Base-by-base conservation (phyloP, 2,113 vertebrate species). In the Cololabis saira region DNA sequence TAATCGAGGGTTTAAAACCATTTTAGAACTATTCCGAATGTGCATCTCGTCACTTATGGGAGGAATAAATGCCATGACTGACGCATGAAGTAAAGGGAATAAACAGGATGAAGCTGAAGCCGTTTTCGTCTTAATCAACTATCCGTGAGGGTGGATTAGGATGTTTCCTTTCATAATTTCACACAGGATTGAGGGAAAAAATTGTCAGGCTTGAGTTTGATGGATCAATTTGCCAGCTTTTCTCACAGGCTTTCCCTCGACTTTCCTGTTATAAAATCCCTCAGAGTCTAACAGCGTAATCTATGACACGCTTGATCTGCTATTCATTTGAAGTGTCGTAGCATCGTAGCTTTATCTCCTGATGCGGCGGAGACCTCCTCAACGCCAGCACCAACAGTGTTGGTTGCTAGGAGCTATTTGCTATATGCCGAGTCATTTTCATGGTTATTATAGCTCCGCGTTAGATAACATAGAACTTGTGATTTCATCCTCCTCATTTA, bases 151-250 rank as follows among this genome's bases (percentile, higher is more conserved):
- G 57, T 12, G 79, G 89, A 90, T 92, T 90, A 91, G 80, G 71
- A 89, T 75, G 87, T 91, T 74, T 83, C 78, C 71, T 78, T 76
- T 81, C 74, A 79, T 80, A 76, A 87, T 89, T 88, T 87, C 78
- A 79, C 79, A 70, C 76, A 71, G 81, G 71, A 79, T 81, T 70
- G 80, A 75, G 87, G 80, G 24, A 56, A 72, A 74, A 82, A 87
- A 85, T 81, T 84, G 82, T 90, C 89, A 90, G 79, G 77, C 77
- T 66, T 3, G 45, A 64, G 80, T 83, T 89, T 93, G 91, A 93
- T 91, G 82, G 91, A 89, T 93, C 88, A 91, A 93, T 93, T 92
- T 90, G 67, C 65, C 61, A 65, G 71, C 83, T 75, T 76, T 69
- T 84, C 80, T 80, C 81, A 76, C 83, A 72, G 69, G 80, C 73